Evolutionary conservation across 2,113 vertebrate species (phyloP), one percentile per base, ranked within the genome.

Genomic region (Rhineura floridana): DNA sequence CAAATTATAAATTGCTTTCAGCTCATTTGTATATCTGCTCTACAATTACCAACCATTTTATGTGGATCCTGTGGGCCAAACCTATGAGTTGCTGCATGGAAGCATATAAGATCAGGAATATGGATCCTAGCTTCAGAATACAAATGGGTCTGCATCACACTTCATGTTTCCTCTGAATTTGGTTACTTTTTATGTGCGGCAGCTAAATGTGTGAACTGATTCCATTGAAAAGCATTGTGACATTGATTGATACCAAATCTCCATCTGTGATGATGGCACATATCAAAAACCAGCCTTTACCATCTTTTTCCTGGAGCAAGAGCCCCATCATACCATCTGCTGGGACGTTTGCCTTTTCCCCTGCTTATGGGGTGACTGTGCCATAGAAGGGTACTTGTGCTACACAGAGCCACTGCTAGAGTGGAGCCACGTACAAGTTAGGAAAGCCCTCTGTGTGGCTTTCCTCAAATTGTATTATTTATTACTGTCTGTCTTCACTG

Each of bases 1-100:
- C 67, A 39, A 59, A 78, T 94, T 89, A 92, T 63, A 91, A 92
- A 90, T 86, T 77, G 46, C 84, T 91, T 89, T 82, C 84, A 73
- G 50, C 91, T 84, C 88, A 87, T 91, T 92, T 88, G 91, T 86
- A 94, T 90, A 85, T 93, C 92, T 94, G 73, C 90, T 84, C 67
- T 72, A 6, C 4, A 12, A 46, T 63, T 81, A 88, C 94, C 88
- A 30, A 11, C 67, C 87, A 88, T 87, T 86, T 83, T 91, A 91
- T 80, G 88, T 93, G 87, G 6, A 23, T 69, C 48, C 48, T 70
- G 42, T 42, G 46, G 25, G 36, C 63, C n/a, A 52, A 30, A 69
- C 25, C 76, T 55, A 8, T 65, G 50, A 80, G 44, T 13, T 50
- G 65, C 30, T 36, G 44, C 81, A 36, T 11, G 28, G 15, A 67